Conservation (phyloP, 2,797 vertebrate genomes). For the Microhierax caerulescens region DNA sequence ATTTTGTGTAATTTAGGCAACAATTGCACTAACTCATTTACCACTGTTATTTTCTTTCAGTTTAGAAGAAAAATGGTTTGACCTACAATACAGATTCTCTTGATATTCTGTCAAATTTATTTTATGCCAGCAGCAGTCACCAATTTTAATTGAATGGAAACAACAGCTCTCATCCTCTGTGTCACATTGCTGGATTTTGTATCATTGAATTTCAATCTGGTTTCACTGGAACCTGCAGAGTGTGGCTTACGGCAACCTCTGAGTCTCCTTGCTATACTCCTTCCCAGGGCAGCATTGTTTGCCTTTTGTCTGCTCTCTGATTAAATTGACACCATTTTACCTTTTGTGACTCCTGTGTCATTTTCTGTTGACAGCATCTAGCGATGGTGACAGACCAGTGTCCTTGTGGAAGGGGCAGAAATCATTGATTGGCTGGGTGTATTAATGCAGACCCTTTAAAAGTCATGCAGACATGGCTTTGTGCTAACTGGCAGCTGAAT, state of each 20-base stretch:
- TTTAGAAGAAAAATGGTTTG: conserved; percentile 45
- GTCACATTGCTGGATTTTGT: conserved; percentile 66
- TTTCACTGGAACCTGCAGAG: conserved; percentile 71
- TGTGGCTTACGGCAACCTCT: conserved; percentile 64
- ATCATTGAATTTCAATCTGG: conserved; percentile 67
- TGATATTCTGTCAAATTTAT: conserved; percentile 63
- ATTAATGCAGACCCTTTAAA: conserved; percentile 78
- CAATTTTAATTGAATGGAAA: conserved; percentile 73
- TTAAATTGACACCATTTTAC: conserved; percentile 81
- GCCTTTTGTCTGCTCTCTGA: conserved; percentile 76
- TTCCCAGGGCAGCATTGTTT: conserved; percentile 72
- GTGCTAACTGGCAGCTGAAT: conserved; percentile 79
- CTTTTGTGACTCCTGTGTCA: conserved; percentile 76
- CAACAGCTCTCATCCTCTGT: conserved; percentile 61
- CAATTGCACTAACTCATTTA: conserved; percentile 14
- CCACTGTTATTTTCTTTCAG: conserved; percentile 9
- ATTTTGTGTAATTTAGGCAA: conserved; percentile 3
- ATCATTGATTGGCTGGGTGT: conserved; percentile 80
- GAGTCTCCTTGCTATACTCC: conserved; percentile 72
- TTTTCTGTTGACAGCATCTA: conserved; percentile 80
- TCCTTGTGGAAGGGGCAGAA: conserved; percentile 77
- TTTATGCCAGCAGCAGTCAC: conserved; percentile 55
- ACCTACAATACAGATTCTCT: conserved; percentile 57
- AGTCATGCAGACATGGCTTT: conserved; percentile 72
- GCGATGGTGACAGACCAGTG: conserved; percentile 71